These are phyloP conservation scores for Melanostigma gelatinosum DNA, from an alignment of 2,113 vertebrate species.

Conservation along the genomic window DNA sequence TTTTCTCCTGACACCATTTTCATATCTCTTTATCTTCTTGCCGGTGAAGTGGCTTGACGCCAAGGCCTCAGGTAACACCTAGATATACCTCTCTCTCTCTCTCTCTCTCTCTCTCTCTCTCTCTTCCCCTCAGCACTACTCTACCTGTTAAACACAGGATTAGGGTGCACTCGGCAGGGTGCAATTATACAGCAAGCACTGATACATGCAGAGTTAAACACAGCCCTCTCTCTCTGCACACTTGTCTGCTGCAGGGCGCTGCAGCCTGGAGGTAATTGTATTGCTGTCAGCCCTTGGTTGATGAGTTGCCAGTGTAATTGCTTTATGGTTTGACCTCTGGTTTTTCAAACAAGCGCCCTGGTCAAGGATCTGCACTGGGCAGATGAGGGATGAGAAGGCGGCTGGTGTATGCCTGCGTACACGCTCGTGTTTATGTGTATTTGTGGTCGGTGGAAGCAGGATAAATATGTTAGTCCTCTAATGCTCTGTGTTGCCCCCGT, in stretches of 20 bases:
- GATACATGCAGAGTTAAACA: slow-evolving; percentile 69
- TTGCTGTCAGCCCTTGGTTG: slow-evolving; percentile 77
- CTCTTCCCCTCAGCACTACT: slow-evolving; percentile 39
- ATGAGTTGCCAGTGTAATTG: slow-evolving; percentile 78
- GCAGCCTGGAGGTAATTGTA: slow-evolving; percentile 75
- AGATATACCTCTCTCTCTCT: slow-evolving; percentile 53
- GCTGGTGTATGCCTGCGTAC: slow-evolving; percentile 28
- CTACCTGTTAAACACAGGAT: slow-evolving; percentile 74
- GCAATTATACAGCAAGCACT: slow-evolving; percentile 62
- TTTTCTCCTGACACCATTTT: slow-evolving; percentile 49
- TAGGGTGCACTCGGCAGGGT: slow-evolving; percentile 71
- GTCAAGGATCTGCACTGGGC: slow-evolving; percentile 71
- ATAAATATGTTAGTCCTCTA: slow-evolving; percentile 53
- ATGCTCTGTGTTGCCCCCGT: slow-evolving; percentile 3
- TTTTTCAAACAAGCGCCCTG: slow-evolving; percentile 73
- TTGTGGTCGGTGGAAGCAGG: slow-evolving; percentile 33
- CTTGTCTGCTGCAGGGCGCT: slow-evolving; percentile 53
- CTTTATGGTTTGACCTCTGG: slow-evolving; percentile 78
- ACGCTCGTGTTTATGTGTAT: slow-evolving; percentile 15
- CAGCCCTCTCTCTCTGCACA: slow-evolving; percentile 48
- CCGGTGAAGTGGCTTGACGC: slow-evolving; percentile 42
- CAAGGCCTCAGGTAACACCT: slow-evolving; percentile 64
- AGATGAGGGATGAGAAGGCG: slow-evolving; percentile 61
- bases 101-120: background rate
- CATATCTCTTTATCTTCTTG: slow-evolving; percentile 44